Evolutionary conservation across 2,113 vertebrate genomes (phyloP), one percentile per base, ranked within the genome.

Genomic region (Pithys albifrons): DNA sequence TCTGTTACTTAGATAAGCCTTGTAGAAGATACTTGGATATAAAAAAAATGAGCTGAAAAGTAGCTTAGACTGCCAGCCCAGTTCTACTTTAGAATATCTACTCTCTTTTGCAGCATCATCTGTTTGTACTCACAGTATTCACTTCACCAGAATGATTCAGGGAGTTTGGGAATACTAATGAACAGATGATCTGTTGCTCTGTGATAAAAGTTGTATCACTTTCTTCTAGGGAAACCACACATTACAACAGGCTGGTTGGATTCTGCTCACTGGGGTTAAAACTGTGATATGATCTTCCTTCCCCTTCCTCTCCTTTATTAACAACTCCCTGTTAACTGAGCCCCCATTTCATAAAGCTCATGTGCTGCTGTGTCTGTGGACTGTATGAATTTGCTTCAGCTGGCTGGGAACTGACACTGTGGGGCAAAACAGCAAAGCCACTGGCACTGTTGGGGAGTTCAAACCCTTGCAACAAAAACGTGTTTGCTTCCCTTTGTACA

Each of bases 291-390:
- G 14, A 52, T 31, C n/a, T 79, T 28, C 28, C 19, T 59, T 54
- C 58, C 25, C 33, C 23, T 23, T 73, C 27, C 20, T 91, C 67
- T 58, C 33, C 33, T 37, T 49, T 61, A 41, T 58, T 35, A 54
- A 41, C 64, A 57, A 3, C 22, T 17, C 17, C 11, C 25, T 49
- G 2, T 62, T 51, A 54, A 29, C 33, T 51, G 67, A 20, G 9
- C 14, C 65, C 10, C 10, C 7, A 4, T 43, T 62, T 71, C 24
- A 13, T 41, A 57, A 0, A 57, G 48, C 18, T 6, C 15, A 5
- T 2, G 14, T 19, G 6, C 49, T 72, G 11, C 1, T 2, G 22
- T 1, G 1, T 46, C 52, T 64, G 62, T 29, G 52, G 54, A 19
- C 49, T 52, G 2, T 27, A 28, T 1, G 13, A 25, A 28, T 70